Percentiles rank a stretch among this genome's conserved stretches.
These are phyloP conservation scores for Mantis religiosa DNA, from an alignment of 2,888 invertebrate species.

Conservation along the genomic window DNA sequence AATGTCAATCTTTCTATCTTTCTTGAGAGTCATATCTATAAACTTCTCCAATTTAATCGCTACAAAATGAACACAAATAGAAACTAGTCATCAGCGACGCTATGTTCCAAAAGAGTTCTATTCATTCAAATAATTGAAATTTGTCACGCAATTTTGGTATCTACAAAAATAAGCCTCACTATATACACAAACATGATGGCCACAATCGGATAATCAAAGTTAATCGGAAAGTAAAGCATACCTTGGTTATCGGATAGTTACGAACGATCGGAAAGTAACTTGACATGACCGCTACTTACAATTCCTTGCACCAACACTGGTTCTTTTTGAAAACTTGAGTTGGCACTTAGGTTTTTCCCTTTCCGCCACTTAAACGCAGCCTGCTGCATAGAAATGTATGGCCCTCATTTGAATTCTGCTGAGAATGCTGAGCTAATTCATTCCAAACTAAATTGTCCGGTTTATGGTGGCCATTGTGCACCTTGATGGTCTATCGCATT, in stretches of 20 bases:
- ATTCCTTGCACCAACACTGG: not conserved
- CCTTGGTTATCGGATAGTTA: not conserved
- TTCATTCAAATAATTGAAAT: no score
- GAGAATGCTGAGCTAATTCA: not conserved
- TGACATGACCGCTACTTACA: not conserved
- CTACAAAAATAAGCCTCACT: no score
- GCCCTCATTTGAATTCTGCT: not conserved
- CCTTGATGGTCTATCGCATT: not conserved
- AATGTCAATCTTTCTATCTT: no score
- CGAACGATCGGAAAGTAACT: not conserved
- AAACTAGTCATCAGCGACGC: no score
- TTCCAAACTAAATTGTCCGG: not conserved
- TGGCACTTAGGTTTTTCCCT: not conserved
- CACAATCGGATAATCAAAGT: no score
- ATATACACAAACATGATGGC: no score
- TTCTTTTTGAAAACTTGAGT: not conserved
- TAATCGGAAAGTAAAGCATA: not conserved
- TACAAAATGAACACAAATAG: no score
- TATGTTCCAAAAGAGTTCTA: no score
- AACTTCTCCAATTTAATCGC: no score
- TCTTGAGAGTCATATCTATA: no score
- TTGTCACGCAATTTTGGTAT: no score
- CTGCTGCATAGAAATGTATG: not conserved
- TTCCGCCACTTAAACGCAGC: not conserved
- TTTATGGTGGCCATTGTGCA: not conserved